Conservation (phyloP, 2,888 invertebrate genomes). For the Sympetrum striolatum region DNA sequence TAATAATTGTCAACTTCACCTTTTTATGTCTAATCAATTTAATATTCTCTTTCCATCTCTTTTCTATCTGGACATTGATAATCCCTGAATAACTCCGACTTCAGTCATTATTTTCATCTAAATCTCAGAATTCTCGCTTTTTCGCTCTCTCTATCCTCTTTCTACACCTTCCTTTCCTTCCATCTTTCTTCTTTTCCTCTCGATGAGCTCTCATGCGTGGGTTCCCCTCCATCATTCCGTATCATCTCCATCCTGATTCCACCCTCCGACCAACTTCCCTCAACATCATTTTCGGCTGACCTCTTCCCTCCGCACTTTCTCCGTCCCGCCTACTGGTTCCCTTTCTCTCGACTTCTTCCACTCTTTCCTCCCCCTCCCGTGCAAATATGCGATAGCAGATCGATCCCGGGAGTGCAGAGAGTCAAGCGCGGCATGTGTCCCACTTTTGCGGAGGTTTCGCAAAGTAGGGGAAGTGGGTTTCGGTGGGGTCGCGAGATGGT, state of each 20-base stretch:
- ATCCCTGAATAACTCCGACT: too few relatives aligned
- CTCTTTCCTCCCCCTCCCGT: neutral
- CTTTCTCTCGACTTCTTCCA: neutral
- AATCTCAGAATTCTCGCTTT: neutral
- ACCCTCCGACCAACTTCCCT: neutral
- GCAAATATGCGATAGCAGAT: conserved; percentile 21
- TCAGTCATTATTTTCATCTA: too few relatives aligned
- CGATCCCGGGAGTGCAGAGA: neutral
- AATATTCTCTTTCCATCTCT: too few relatives aligned
- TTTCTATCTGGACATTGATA: too few relatives aligned
- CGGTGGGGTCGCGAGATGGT: neutral
- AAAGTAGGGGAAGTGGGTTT: conserved; percentile 3
- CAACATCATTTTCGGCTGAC: neutral
- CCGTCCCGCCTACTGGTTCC: neutral
- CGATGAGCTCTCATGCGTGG: neutral
- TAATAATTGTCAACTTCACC: too few relatives aligned
- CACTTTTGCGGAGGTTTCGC: conserved; percentile 15
- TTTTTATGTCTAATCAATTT: too few relatives aligned
- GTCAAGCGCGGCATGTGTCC: neutral
- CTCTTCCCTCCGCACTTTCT: neutral
- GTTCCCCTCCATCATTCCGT: neutral
- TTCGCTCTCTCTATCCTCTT: neutral
- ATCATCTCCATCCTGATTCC: too few relatives aligned
- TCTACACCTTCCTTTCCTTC: neutral
- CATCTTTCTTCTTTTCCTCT: neutral